phyloP scores from a whole-genome alignment of 2,888 invertebrate species.

The Zaprionus obscuricornis region DNA sequence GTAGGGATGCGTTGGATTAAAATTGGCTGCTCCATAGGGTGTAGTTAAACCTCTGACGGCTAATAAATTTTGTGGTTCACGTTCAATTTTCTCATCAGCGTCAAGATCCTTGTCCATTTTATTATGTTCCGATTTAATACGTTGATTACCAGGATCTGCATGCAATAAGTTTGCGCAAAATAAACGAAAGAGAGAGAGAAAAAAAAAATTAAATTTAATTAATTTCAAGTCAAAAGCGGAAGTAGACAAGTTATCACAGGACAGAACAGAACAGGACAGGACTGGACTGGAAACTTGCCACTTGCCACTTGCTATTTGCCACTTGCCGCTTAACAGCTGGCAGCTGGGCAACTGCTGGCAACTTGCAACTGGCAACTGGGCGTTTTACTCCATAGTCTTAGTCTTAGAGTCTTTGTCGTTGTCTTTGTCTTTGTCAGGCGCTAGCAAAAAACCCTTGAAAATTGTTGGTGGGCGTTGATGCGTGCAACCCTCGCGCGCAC shows the following conservation, averaged over 20 bases:
- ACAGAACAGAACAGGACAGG: slow-evolving; percentile 59
- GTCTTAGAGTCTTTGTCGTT: too few species aligned
- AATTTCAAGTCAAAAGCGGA: slow-evolving; percentile 64
- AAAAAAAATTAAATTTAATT: slow-evolving; percentile 68
- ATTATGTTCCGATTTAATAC: slow-evolving; percentile 86
- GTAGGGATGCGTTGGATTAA: slow-evolving; percentile 35
- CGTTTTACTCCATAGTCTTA: slow-evolving; percentile 17
- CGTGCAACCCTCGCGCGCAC: slow-evolving; percentile 80
- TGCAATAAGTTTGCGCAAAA: slow-evolving; percentile 43
- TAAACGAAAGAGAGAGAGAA: slow-evolving; percentile 37
- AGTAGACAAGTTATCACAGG: slow-evolving; percentile 69
- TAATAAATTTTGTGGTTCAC: slow-evolving; percentile 85
- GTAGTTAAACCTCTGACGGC: slow-evolving; percentile 65
- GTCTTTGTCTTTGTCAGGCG: slow-evolving; percentile 42
- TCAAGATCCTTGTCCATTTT: slow-evolving; percentile 86
- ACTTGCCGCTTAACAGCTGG: slow-evolving; percentile 35
- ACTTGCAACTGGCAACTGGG: slow-evolving; percentile 23
- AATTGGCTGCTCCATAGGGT: slow-evolving; percentile 45
- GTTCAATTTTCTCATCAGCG: slow-evolving; percentile 91
- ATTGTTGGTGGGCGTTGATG: slow-evolving; percentile 82
- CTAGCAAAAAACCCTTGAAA: slow-evolving; percentile 73
- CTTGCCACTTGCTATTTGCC: slow-evolving; percentile 66
- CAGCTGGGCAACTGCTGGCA: not conserved
- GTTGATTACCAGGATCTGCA: slow-evolving; percentile 80
- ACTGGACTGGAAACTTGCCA: slow-evolving; percentile 31